Base-by-base conservation (phyloP, 2,888 invertebrate genomes). In the Ecliptopera silaceata region DNA sequence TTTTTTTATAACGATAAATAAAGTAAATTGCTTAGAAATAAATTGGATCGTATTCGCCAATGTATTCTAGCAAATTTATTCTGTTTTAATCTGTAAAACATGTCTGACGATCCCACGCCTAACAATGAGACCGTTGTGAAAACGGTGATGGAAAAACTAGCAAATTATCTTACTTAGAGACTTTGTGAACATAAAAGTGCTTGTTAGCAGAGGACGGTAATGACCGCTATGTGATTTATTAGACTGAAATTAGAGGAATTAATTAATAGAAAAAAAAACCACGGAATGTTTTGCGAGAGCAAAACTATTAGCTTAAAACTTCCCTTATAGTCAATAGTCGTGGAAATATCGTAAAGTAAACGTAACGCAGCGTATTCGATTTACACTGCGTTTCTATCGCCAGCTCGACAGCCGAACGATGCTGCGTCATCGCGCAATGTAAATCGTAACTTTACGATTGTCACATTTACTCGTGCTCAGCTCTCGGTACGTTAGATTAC, bases 51-150 rank as follows among this genome's bases (percentile, higher is more conserved):
- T 32, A 39, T 18, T 46, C 20, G 41, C 46, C 18, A 8, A 29
- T 29, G 32, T 48, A 57, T 57, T 45, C 32, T 38, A 13, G 34
- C 45, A 66, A 64, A 62, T 69, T n/a, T 61, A 22, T 10, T 54
- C 18, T 43, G 46, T 63, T 58, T 46, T 54, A 56, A 55, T 53
- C 47, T 51, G 36, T 38, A 56, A 38, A 56, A 39, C 10, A 29
- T 66, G 65, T 65, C 65, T 62, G 61, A 50, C 44, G 59, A 66
- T 77, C 75, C 71, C 78, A 75, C 75, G 73, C 51, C 54, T 46
- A 39, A 70, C 73, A 77, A 73, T 66, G 43, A 67, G 46, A 56
- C 51, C 65, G 67, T 68, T 76, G 70, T 67, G 69, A 72, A 74
- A 70, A 61, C 42, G 49, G 59, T 54, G 26, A 57, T 50, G 54